These are phyloP conservation scores for Apeltes quadracus DNA, from an alignment of 2,113 vertebrate species.

Conservation along the genomic window DNA sequence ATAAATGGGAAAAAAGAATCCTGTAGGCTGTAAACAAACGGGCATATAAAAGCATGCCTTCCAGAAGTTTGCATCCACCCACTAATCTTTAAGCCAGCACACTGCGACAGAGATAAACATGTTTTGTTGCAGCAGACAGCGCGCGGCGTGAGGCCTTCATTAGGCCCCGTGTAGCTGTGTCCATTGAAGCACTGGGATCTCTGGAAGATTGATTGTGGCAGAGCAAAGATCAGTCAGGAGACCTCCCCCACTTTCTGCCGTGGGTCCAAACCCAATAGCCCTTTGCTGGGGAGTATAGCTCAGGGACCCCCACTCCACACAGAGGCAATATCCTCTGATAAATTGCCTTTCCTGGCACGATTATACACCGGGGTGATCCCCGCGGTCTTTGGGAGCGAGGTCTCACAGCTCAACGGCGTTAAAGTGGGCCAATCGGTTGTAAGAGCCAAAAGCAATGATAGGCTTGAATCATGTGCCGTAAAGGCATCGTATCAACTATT, in stretches of 20 bases:
- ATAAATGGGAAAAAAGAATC: neutral
- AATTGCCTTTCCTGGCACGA: conserved; percentile 74
- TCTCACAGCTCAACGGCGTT: conserved; percentile 54
- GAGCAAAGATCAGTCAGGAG: conserved; percentile 66
- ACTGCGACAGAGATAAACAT: conserved; percentile 65
- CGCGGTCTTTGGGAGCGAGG: conserved; percentile 55
- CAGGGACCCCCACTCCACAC: conserved; percentile 68
- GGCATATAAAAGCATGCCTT: conserved; percentile 13
- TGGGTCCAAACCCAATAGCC: conserved; percentile 66
- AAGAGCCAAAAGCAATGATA: conserved; percentile 45
- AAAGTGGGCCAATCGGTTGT: conserved; percentile 62
- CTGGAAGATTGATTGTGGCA: conserved; percentile 69
- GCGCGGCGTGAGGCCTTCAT: conserved; percentile 62
- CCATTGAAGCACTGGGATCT: conserved; percentile 65
- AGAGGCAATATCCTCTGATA: conserved; percentile 78
- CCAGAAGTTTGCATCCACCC: conserved; percentile 23
- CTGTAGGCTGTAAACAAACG: conserved; percentile 5
- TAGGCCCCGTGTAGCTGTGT: conserved; percentile 57
- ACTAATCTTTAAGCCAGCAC: conserved; percentile 47
- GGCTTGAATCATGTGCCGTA: conserved; percentile 36
- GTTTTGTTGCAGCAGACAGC: conserved; percentile 53
- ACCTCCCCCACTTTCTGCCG: conserved; percentile 60
- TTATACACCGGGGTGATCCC: conserved; percentile 70
- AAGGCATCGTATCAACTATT: conserved; percentile 31
- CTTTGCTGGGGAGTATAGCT: conserved; percentile 60